A percentile compares a stretch with the other conserved stretches of the same genome.
Evolutionary conservation across 2,113 vertebrate species (phyloP).

Genomic region (Apus apus): DNA sequence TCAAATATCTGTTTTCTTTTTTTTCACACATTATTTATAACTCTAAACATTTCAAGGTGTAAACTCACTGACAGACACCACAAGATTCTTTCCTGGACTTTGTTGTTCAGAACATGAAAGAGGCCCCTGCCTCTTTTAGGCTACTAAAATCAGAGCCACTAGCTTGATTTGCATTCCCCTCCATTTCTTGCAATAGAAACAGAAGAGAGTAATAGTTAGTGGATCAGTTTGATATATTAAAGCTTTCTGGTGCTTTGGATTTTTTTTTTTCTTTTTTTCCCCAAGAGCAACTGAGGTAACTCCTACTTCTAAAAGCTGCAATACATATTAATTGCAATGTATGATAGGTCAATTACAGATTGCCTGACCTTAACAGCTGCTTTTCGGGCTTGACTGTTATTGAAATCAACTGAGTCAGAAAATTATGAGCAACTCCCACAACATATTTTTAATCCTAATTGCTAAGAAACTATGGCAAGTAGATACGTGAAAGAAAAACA

Average conservation of each 20-base stretch:
- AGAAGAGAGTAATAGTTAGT: neutral
- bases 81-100: neutral
- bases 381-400: neutral
- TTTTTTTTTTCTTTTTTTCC: neutral
- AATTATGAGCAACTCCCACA: slow-evolving; percentile 9
- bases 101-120: neutral
- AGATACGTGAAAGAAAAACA: neutral
- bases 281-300: neutral
- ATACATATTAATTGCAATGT: neutral
- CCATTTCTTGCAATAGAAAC: neutral
- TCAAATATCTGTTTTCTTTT: neutral
- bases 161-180: neutral
- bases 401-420: slow-evolving; percentile 55
- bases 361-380: slow-evolving; percentile 36
- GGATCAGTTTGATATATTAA: neutral
- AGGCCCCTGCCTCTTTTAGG: neutral
- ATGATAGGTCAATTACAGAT: slow-evolving; percentile 12
- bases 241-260: neutral
- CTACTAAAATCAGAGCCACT: neutral
- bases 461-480: slow-evolving; percentile 20
- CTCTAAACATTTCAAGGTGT: neutral
- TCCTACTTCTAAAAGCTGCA: neutral
- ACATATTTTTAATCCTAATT: slow-evolving; percentile 7
- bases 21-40: neutral
- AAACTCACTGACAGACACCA: neutral